Base-by-base conservation (phyloP, 2,113 vertebrate genomes). In the Phylloscopus whistleri region DNA sequence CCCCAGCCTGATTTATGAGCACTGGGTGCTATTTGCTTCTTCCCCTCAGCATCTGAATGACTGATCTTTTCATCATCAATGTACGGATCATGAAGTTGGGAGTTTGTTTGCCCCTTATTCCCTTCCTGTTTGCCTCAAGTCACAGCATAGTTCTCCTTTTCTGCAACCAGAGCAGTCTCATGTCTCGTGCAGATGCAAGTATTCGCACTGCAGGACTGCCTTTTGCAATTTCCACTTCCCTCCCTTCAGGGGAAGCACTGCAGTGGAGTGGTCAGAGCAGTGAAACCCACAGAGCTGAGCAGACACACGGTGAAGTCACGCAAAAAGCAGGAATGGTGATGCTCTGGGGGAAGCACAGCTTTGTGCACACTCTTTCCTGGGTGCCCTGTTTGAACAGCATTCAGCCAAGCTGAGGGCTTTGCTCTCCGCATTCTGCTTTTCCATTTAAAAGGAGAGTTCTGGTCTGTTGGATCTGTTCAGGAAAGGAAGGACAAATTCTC, bases 201-300 rank as follows among this genome's bases (percentile, higher is more conserved):
- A 70, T 88, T 94, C 68, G 72, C 67, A 60, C 17, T 67, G 63
- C n/a, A 90, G 51, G 74, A 31, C 22, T 48, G 59, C 41, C 70
- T 90, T 76, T 62, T 77, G 90, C 84, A 93, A 83, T 80, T 90
- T 97, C 84, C 82, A 48, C 43, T 95, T 95, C 92, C 41, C 27
- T 46, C 51, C 2, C 39, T 82, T 93, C 35, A 28, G 43, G 55
- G 75, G 87, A 96, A 95, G 58, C 67, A 35, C 4, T 3, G 0
- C 4, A 79, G 53, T n/a, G 59, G 56, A 59, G 73, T 0, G 1
- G 35, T 94, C 68, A 68, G 66, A 52, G 24, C 21, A 89, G 35
- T 58, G 46, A 43, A 93, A 79, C 59, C 37, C 70, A 20, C 44
- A 62, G 78, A 84, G 46, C 53, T 44, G 70, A 79, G 84, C 9